phyloP scores from a whole-genome alignment of 2,113 vertebrate species.

The Triplophysa tibetana region DNA sequence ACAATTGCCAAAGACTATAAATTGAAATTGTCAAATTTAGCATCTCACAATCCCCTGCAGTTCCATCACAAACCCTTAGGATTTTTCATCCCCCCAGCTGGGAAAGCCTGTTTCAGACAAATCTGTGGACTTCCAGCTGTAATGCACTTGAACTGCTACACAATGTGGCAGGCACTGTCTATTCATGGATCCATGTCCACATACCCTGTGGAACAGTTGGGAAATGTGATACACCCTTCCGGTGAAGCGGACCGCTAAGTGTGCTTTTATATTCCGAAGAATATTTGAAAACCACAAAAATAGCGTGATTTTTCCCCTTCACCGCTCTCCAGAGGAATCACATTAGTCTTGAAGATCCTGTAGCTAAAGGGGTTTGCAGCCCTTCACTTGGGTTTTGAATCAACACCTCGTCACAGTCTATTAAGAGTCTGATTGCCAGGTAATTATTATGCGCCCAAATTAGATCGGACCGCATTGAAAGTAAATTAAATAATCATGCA shows the following conservation, averaged over 20 bases:
- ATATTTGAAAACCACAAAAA: slow-evolving; percentile 37
- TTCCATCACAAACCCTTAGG: background rate
- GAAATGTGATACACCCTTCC: background rate
- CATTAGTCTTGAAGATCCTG: slow-evolving; percentile 45
- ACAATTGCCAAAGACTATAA: no score
- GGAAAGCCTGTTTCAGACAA: background rate
- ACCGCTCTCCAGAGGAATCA: slow-evolving; percentile 45
- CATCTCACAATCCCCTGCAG: background rate
- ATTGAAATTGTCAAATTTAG: no score
- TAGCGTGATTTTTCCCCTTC: slow-evolving; percentile 18
- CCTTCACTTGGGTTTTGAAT: slow-evolving; percentile 47
- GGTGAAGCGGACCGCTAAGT: background rate
- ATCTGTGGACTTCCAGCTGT: background rate
- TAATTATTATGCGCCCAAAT: slow-evolving; percentile 56
- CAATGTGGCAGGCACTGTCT: background rate
- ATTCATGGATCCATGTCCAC: background rate
- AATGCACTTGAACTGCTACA: background rate
- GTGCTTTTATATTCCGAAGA: slow-evolving; percentile 34
- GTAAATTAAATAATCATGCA: slow-evolving; percentile 58
- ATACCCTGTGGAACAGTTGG: background rate
- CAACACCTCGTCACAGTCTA: slow-evolving; percentile 58
- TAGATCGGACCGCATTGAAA: slow-evolving; percentile 56
- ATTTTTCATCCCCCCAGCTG: background rate
- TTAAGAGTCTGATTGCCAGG: slow-evolving; percentile 57
- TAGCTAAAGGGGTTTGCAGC: slow-evolving; percentile 44